Evolutionary conservation across 2,797 vertebrate genomes (phyloP), one percentile per base, ranked within the genome.

Genomic region (Paedocypris micromegethes): DNA sequence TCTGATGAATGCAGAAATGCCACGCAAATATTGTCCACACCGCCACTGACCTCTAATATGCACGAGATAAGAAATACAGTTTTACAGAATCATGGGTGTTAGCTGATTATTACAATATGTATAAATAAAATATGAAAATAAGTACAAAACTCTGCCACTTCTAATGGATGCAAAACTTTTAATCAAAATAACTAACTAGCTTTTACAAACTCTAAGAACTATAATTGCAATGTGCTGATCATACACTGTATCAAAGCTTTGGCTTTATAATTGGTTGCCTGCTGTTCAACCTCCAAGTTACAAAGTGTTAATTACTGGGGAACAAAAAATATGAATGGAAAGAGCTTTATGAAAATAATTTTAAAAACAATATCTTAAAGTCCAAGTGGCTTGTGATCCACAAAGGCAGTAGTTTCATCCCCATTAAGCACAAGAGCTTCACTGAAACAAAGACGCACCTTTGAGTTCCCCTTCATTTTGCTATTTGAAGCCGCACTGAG

Each of bases 271-370:
- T 72, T 75, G 62, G 46, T 64, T 4, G 42, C 67, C 51, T 59
- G n/a, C 3, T 71, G 9, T 23, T 68, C 58, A 69, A 41, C n/a
- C 50, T 58, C 40, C 52, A 23, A 40, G 38, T 40, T 52, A 52
- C 48, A 67, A 63, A 46, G 72, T 64, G 49, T 61, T 77, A 68
- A 73, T 72, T 75, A 75, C 60, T 9, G 5, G 46, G 23, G n/a
- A 70, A 23, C 49, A 66, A 39, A 3, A 40, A 63, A 57, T 60
- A 62, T 66, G 68, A 65, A 50, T 57, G 42, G 40, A 61, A 8
- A 43, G 9, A 44, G 41, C 40, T 53, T 70, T 42, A 53, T 55
- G 55, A 64, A 58, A 2, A 1, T 4, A 45, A 5, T 50, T 3
- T 4, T 50, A 41, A 58, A 66, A 23, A 23, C 23, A 23, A 23